Evolutionary conservation across 2,888 invertebrate genomes (phyloP).

Genomic region (Acheta domesticus): DNA sequence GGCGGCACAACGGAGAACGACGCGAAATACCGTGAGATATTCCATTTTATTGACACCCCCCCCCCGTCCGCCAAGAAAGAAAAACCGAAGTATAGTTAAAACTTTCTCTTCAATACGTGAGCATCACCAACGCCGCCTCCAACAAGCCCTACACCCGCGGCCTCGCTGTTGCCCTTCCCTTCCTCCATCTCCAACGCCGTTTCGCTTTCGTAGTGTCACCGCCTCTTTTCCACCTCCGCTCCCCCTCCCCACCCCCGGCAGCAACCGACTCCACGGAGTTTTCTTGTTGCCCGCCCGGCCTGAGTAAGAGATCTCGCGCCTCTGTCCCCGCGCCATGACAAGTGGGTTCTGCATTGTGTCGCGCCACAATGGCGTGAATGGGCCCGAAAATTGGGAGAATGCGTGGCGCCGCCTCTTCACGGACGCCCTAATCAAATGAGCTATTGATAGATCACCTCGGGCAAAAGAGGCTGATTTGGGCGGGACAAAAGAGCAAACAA

Average conservation of each 20-base stretch:
- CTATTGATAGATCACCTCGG: constrained; percentile 10
- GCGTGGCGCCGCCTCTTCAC: neutral
- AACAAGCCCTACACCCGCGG: too few species aligned
- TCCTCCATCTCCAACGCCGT: neutral
- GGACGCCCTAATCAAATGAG: neutral
- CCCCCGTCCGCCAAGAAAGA: too few species aligned
- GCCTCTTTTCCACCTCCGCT: too few species aligned
- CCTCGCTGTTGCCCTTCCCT: too few species aligned
- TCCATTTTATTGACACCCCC: too few species aligned
- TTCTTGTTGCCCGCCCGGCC: neutral
- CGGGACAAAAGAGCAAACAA: constrained; percentile 7
- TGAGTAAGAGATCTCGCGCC: neutral
- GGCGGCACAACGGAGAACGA: too few species aligned
- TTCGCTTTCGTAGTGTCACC: neutral
- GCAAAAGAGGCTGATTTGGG: neutral
- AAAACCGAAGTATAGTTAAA: too few species aligned
- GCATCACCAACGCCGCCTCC: too few species aligned
- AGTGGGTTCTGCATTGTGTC: neutral
- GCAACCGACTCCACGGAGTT: neutral
- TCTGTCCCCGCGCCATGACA: constrained; percentile 11
- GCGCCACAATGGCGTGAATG: neutral
- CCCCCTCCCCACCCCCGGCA: neutral
- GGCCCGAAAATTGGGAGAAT: constrained; percentile 1
- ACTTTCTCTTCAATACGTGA: too few species aligned
- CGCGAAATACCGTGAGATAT: too few species aligned